Evolutionary conservation across 2,888 invertebrate species (phyloP).

Genomic region (Boloria selene): DNA sequence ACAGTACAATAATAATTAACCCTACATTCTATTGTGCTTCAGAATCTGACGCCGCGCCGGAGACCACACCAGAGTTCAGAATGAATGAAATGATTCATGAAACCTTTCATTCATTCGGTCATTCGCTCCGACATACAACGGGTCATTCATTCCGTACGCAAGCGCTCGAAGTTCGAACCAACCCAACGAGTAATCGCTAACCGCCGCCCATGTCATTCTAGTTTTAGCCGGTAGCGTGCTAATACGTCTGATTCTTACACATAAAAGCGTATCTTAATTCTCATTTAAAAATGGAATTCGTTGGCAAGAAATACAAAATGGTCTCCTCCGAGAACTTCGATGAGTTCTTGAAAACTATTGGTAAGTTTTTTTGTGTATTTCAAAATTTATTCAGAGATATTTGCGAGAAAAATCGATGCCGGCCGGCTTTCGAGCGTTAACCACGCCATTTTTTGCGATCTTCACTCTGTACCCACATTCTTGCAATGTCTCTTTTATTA

Average conservation of each 20-base stretch:
- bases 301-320: constrained; percentile 92
- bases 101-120: constrained; percentile 43
- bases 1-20: neutral
- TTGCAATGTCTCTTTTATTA: neutral
- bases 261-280: constrained; percentile 40
- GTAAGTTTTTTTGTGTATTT: constrained; percentile 79
- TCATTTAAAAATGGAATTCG: constrained; percentile 70
- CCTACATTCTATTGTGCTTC: neutral
- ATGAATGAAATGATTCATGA: too few relatives aligned
- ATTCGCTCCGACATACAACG: too few relatives aligned
- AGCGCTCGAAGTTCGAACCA: constrained; percentile 40
- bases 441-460: constrained; percentile 38
- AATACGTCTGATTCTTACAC: constrained; percentile 45
- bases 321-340: constrained; percentile 91
- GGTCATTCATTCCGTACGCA: constrained; percentile 43
- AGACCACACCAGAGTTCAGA: constrained; percentile 42
- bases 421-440: constrained; percentile 57
- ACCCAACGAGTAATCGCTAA: constrained; percentile 39
- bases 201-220: constrained; percentile 54
- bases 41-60: constrained; percentile 8
- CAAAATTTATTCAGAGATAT: constrained; percentile 44
- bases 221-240: constrained; percentile 56
- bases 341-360: constrained; percentile 93
- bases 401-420: constrained; percentile 49
- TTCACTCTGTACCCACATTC: constrained; percentile 24